Evolutionary conservation across 2,113 vertebrate genomes (phyloP), one percentile per base, ranked within the genome.

Genomic region (Clupea harengus): DNA sequence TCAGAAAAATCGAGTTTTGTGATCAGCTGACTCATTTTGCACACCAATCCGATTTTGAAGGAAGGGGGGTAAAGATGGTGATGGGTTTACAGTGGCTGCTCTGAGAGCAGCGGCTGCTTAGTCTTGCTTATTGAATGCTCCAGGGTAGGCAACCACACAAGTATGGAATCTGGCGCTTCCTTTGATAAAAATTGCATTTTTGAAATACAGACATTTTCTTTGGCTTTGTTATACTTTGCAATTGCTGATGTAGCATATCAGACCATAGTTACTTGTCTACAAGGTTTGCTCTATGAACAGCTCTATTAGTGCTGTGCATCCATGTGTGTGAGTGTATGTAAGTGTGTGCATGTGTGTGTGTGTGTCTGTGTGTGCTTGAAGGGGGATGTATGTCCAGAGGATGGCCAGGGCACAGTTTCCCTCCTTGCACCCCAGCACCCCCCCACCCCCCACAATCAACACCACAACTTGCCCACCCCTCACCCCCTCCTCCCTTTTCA

Each of bases 401-500:
- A 67, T 67, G 60, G n/a, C n/a, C 60, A 67, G 60, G 22, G 25
- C 22, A 67, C 60, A 67, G 6, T 67, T 2, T 10, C 25, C 67
- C 64, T 10, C 64, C 10, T 10, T 32, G 8, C 64, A 7, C 64
- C 11, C 57, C 22, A 5, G 4, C 60, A 7, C 60, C 67, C 67
- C 25, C 67, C 28, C 25, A 10, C 67, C 9, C 67, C 25, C 67
- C 25, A 8, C 67, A 11, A 72, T 32, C 67, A 90, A 88, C 83
- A 81, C 82, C 86, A 86, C 82, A 72, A 50, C 54, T 22, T 54
- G 50, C 18, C 54, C 18, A 57, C 22, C 84, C 60, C 32, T 25
- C 39, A 39, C 18, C 52, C 84, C 86, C 84, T 89, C 85, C 88
- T 54, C 88, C 81, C 64, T 81, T 81, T 60, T 89, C 90, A 89